Evolutionary conservation across 2,113 vertebrate genomes (phyloP).

Genomic region (Anguilla rostrata): DNA sequence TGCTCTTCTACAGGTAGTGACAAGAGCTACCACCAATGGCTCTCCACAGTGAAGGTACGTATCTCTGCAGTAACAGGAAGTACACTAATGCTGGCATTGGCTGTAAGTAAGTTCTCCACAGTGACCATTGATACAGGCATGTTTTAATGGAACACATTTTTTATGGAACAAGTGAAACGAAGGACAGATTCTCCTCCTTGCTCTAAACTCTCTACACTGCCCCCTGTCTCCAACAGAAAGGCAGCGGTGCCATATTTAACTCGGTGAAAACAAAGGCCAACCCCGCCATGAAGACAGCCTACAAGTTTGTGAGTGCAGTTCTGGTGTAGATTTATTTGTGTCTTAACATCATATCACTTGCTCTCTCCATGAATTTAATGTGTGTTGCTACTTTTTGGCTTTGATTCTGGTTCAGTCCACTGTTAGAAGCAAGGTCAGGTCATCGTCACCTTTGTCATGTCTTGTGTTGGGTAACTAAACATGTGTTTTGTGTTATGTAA

Average conservation of each 20-base stretch:
- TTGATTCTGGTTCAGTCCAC: too few species aligned
- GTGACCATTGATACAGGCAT: background rate
- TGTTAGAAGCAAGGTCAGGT: too few species aligned
- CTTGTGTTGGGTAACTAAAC: too few species aligned
- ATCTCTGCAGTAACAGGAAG: too few species aligned
- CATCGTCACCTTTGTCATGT: too few species aligned
- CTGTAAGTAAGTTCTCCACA: background rate
- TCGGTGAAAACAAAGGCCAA: slow-evolving; percentile 96
- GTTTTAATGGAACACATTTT: too few species aligned
- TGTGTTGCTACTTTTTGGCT: too few species aligned
- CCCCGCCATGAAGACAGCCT: slow-evolving; percentile 97
- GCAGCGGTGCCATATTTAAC: slow-evolving; percentile 94
- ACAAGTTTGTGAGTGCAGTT: slow-evolving; percentile 90
- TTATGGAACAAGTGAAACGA: background rate
- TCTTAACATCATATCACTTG: too few species aligned
- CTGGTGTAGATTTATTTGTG: too few species aligned
- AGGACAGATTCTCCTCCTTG: background rate
- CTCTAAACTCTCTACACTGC: background rate
- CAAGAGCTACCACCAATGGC: slow-evolving; percentile 95
- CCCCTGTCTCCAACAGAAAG: slow-evolving; percentile 77
- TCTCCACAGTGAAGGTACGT: slow-evolving; percentile 94
- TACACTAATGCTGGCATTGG: background rate
- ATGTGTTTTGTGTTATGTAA: too few species aligned
- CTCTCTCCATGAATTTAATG: too few species aligned
- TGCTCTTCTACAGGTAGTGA: slow-evolving; percentile 79